Evolutionary conservation across 2,797 vertebrate genomes (phyloP), one percentile per base, ranked within the genome.

Genomic region (Decapterus maruadsi): DNA sequence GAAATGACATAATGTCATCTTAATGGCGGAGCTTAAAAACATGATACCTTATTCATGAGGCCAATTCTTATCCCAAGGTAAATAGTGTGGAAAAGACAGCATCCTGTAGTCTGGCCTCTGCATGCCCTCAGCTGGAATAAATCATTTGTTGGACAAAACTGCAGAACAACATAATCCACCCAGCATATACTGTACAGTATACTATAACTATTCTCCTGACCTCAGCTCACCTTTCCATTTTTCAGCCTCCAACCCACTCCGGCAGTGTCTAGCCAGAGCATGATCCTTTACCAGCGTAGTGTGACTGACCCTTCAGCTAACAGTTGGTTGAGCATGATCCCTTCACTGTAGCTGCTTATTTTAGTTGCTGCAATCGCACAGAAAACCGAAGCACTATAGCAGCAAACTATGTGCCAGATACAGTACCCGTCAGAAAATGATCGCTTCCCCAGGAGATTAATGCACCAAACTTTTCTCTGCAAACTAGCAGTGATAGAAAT

Each of bases 401-500:
- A 72, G 48, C 43, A 70, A 81, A 71, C 58, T 36, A n/a, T 19
- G 31, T 60, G 38, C 31, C 70, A 66, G 66, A 74, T 22, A n/a
- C n/a, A n/a, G n/a, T n/a, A 65, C 10, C 36, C 7, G 51, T 66
- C 58, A 78, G 42, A 74, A 81, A 75, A 57, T 78, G 80, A 16
- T n/a, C 5, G 1, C 17, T 20, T 22, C 61, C 66, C 61, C 60
- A 6, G 42, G 64, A 75, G 73, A 72, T 75, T 42, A 74, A 75
- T 48, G 17, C 74, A 45, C 26, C 64, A 53, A 83, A 78, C 72
- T 72, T 88, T 78, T 81, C 48, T 55, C 13, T 78, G 17, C 53
- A 48, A 83, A 55, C 60, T 34, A 64, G 11, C 42, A 64, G 48
- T n/a, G 56, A 62, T 36, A 53, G 53, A 73, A 76, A 81, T 40